Base-by-base conservation (phyloP, 2,888 invertebrate genomes). In the Drosophila mulleri region DNA sequence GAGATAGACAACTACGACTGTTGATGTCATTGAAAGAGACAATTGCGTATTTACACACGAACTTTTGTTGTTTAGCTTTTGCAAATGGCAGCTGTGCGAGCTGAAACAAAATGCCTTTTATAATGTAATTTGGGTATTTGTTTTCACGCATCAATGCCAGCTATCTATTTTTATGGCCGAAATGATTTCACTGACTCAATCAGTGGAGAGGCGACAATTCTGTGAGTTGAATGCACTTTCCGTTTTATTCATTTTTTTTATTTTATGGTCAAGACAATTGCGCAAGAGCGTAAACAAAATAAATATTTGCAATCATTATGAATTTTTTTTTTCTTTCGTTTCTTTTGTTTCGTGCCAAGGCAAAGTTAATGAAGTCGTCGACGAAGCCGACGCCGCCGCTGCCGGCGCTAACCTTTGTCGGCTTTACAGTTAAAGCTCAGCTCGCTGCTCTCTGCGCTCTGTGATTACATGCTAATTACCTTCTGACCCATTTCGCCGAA, bases 181-280 rank as follows among this genome's bases (percentile, higher is more conserved):
- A 32, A 65, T 74, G 75, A 75, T 64, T 79, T 59, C 60, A 59
- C 48, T 77, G 74, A 79, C 75, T 77, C 48, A 69, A 75, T 78
- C 59, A 42, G 42, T 7, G 45, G 53, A 52, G 54, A 52, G 8
- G 26, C 57, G 9, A 8, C 58, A 70, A 58, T 67, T 29, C 37
- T 56, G 56, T 37, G 68, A 67, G 87, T 87, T 86, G 86, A 86
- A 86, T 75, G 86, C 73, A 82, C 86, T 86, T 78, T 85, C 76
- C 64, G 61, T 72, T 77, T 63, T 58, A 32, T 65, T 77, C 66
- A 67, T 80, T 76, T 71, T 72, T 82, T 77, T 66, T 75, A 84
- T 75, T 83, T 84, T 72, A 84, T 76, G 71, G 61, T 68, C 80
- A 78, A 83, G 75, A 80, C 81, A 81, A 82, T 80, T 81, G 72